Conservation (phyloP, 2,797 vertebrate genomes). For the Sebastes diploproa region DNA sequence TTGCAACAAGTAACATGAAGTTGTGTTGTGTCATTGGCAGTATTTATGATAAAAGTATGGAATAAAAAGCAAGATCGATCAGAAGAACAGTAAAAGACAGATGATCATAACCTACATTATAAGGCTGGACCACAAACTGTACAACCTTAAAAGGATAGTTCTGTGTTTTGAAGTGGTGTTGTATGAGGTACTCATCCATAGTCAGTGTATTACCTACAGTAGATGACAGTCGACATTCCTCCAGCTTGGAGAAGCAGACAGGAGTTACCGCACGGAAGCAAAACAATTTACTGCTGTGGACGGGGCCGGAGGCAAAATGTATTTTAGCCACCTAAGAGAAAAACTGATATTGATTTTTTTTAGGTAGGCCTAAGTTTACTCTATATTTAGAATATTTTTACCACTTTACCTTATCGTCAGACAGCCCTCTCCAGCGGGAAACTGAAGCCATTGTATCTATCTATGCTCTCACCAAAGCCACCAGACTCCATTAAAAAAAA, state of each 20-base stretch:
- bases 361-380: too few species aligned
- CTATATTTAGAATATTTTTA: too few species aligned
- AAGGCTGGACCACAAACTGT: conserved; percentile 1
- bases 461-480: too few species aligned
- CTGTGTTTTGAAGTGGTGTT: background rate
- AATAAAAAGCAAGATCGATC: background rate
- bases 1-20: conserved; percentile 22
- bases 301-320: background rate
- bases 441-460: too few species aligned
- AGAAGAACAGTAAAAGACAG: conserved; percentile 1
- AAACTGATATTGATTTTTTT: too few species aligned
- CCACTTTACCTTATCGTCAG: too few species aligned
- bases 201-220: background rate
- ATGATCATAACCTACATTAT: conserved; percentile 5
- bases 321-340: background rate
- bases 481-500: too few species aligned
- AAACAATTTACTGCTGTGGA: background rate
- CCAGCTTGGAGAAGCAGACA: too few species aligned
- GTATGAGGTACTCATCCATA: background rate
- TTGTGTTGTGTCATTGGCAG: background rate
- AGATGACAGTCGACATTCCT: fast-evolving
- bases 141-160: background rate
- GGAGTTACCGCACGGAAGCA: background rate
- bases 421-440: too few species aligned
- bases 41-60: conserved; percentile 1